These are phyloP conservation scores for Odontomyia ornata DNA, from an alignment of 2,888 invertebrate genomes.

Conservation along the genomic window DNA sequence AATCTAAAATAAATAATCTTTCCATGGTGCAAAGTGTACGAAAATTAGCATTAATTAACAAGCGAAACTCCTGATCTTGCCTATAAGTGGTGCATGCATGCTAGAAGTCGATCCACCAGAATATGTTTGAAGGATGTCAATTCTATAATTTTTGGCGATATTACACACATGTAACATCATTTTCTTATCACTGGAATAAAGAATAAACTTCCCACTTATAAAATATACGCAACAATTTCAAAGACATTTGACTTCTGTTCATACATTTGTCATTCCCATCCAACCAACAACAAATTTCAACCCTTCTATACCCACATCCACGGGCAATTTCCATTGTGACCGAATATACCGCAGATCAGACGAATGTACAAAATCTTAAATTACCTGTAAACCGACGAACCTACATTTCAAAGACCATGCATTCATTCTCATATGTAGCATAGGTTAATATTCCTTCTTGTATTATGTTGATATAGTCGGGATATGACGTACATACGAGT, in stretches of 20 bases:
- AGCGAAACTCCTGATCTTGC: no score
- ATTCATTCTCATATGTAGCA: background rate
- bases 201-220: no score
- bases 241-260: background rate
- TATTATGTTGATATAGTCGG: background rate
- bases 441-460: background rate
- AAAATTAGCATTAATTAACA: no score
- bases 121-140: no score
- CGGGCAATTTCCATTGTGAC: background rate
- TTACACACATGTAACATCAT: no score
- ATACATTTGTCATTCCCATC: background rate
- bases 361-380: constrained; percentile 12
- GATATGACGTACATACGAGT: no score
- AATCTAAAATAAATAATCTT: no score
- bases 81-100: no score
- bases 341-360: constrained; percentile 3
- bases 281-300: background rate
- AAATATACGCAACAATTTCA: background rate
- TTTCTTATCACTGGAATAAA: no score
- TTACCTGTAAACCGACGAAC: background rate
- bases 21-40: no score
- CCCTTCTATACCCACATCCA: background rate
- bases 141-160: no score
- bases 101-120: no score
- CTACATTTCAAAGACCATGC: background rate